A percentile compares a stretch with the other conserved stretches of the same genome.
phyloP scores from a whole-genome alignment of 1,140 invertebrate species.

The Calycopis cecrops region DNA sequence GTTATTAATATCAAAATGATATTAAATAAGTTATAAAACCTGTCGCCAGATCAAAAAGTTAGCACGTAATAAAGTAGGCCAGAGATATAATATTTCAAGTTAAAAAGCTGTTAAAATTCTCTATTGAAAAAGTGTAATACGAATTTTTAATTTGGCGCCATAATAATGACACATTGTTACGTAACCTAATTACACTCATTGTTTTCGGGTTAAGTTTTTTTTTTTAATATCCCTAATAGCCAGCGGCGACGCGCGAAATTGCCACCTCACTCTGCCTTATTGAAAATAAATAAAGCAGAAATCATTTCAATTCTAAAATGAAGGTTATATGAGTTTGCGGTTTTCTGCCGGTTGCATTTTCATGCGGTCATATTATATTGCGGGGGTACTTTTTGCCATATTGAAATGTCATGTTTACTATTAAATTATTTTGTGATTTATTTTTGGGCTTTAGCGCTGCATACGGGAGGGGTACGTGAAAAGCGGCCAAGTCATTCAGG shows the following conservation, averaged over 20 bases:
- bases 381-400: no score
- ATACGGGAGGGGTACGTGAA: no score
- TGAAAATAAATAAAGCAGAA: conserved; percentile 67
- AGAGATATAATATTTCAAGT: no score
- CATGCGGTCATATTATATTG: not conserved
- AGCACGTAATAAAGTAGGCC: no score
- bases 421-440: no score
- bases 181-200: conserved; percentile 12
- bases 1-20: no score
- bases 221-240: conserved; percentile 18
- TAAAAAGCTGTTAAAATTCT: no score
- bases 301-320: conserved; percentile 65
- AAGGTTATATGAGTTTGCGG: conserved; percentile 50
- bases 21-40: no score
- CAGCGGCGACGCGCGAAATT: conserved; percentile 30
- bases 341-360: conserved; percentile 23
- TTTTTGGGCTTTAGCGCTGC: no score
- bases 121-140: not conserved
- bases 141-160: not conserved
- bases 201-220: conserved; percentile 12
- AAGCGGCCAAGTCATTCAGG: no score
- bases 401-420: no score
- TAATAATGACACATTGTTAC: not conserved
- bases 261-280: conserved; percentile 57
- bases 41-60: no score